Conservation (phyloP, 1,140 invertebrate species). For the Drosophila tristis region DNA sequence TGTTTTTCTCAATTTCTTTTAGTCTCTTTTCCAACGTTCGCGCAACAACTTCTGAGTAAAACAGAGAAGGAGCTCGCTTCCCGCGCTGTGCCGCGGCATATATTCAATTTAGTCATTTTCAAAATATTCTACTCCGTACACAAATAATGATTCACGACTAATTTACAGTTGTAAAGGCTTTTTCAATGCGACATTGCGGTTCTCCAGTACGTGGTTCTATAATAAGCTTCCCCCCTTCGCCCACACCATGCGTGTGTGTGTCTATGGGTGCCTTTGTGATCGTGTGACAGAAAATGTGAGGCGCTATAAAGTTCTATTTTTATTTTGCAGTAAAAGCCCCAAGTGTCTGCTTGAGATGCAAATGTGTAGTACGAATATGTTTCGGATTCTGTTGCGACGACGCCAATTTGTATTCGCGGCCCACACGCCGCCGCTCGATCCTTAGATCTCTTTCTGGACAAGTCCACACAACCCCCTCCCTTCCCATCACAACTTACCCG, state of each 20-base stretch:
- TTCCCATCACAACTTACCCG: conserved; percentile 10
- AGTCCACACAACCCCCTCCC: conserved; percentile 7
- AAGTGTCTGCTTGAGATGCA: conserved; percentile 60
- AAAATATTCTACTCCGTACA: conserved; percentile 25
- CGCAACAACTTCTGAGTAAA: conserved; percentile 63
- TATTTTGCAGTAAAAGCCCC: conserved; percentile 73
- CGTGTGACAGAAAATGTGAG: conserved; percentile 74
- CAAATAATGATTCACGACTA: conserved; percentile 42
- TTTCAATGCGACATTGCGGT: conserved; percentile 16
- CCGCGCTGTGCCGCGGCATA: conserved; percentile 55
- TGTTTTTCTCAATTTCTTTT: conserved; percentile 69
- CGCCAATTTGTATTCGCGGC: conserved; percentile 75
- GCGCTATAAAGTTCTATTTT: conserved; percentile 74
- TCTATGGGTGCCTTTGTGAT: conserved; percentile 28
- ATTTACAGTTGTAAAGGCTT: conserved; percentile 31
- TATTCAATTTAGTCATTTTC: conserved; percentile 21
- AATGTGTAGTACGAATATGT: conserved; percentile 76
- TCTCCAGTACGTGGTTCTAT: conserved; percentile 55
- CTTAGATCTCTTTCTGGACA: conserved; percentile 40
- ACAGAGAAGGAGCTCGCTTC: conserved; percentile 40
- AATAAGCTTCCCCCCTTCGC: conserved; percentile 46
- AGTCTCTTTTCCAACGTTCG: conserved; percentile 75
- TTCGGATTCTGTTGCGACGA: conserved; percentile 71
- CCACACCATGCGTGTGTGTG: conserved; percentile 24
- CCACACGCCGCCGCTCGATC: conserved; percentile 68